Evolutionary conservation across 1,140 invertebrate genomes (phyloP).

Genomic region (Aleiodes sp.): DNA sequence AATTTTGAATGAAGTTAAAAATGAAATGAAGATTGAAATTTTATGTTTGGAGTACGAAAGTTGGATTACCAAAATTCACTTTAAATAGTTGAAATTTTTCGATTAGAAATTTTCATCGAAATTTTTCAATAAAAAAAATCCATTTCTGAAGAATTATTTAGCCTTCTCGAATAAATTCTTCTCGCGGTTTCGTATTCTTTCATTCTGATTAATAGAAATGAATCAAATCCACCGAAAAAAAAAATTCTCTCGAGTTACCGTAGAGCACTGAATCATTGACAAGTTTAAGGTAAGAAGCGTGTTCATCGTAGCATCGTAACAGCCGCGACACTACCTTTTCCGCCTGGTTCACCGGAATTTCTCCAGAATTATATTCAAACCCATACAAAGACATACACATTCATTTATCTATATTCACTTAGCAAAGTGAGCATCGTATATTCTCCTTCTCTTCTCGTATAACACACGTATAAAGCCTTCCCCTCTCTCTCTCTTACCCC

Average conservation of each 20-base stretch:
- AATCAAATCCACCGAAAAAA: background rate
- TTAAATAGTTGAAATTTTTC: no score
- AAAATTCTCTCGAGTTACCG: background rate
- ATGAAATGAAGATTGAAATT: no score
- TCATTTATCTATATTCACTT: slow-evolving; percentile 5
- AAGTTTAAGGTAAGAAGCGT: slow-evolving; percentile 56
- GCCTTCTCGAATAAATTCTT: no score
- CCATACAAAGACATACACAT: slow-evolving; percentile 42
- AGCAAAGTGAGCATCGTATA: slow-evolving; percentile 20
- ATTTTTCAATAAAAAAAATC: no score
- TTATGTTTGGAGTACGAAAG: no score
- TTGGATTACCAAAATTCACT: no score
- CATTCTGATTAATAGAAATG: slow-evolving; percentile 1
- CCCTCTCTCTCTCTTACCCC: background rate
- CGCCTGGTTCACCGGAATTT: slow-evolving; percentile 39
- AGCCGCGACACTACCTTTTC: slow-evolving; percentile 42
- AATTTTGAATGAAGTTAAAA: no score
- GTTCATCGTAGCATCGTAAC: slow-evolving; percentile 39
- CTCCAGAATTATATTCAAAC: slow-evolving; percentile 44
- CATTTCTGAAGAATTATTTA: no score
- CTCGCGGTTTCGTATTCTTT: no score
- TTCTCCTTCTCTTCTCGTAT: slow-evolving; percentile 31
- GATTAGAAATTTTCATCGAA: no score
- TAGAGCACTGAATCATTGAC: slow-evolving; percentile 53
- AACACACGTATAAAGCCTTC: background rate